Evolutionary conservation across 2,797 vertebrate species (phyloP), one percentile per base, ranked within the genome.

Genomic region (Spinus pinus): DNA sequence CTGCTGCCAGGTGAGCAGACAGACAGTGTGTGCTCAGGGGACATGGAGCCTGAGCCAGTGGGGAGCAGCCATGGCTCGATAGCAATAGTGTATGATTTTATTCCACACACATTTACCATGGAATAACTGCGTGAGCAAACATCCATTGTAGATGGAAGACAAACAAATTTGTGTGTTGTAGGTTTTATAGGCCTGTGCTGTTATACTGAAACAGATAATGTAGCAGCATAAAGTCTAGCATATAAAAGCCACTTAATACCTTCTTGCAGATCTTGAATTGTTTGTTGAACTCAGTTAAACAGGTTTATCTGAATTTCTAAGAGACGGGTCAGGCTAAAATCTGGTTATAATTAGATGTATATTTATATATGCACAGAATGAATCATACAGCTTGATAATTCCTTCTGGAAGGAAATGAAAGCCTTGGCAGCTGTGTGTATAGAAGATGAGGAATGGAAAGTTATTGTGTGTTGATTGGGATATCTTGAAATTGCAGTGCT

Each of bases 401-500:
- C 54, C 31, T 61, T 85, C 71, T 58, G 69, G 57, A 69, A 81
- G 69, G 41, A 92, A 91, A 49, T 37, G 1, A 54, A 86, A 86
- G 15, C 72, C 31, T 39, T 87, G 42, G 44, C 57, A 81, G n/a
- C 53, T 71, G 15, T 46, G 28, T 66, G 25, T 56, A 10, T 56
- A 57, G 67, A 70, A 81, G 54, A 65, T 51, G 72, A 78, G 16
- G 37, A 94, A 61, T 50, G 30, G 54, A 73, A 50, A 71, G 65
- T 44, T 70, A 19, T 46, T 71, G 31, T 15, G 15, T 78, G 18
- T 46, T 85, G 57, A 57, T 37, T 77, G 28, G 54, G 75, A 25
- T 93, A 79, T 85, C 58, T 75, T 72, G 61, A 74, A 74, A 80
- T 69, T 92, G 92, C 69, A 83, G 42, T 81, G 72, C 87, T 78